These are phyloP conservation scores for Urocyon cinereoargenteus DNA, from an alignment of 2,797 vertebrate species.

Conservation along the genomic window DNA sequence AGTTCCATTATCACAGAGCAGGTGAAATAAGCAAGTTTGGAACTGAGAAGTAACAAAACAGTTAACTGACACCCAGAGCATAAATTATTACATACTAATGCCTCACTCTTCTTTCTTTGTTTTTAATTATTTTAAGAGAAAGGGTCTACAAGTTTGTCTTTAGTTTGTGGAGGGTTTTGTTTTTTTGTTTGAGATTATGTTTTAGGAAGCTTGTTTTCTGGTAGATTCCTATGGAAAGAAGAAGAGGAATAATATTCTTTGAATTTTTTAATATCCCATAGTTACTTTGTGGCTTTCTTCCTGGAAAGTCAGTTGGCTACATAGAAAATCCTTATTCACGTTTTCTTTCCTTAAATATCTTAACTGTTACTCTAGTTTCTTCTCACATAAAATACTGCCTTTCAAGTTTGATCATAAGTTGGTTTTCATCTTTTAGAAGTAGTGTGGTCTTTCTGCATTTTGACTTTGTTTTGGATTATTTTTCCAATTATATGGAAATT, in stretches of 20 bases:
- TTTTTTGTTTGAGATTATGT: not conserved
- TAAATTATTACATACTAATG: not conserved
- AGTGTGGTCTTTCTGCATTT: not conserved
- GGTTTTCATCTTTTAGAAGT: not conserved
- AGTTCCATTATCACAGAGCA: not conserved
- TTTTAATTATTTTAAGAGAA: not conserved
- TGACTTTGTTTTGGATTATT: not conserved
- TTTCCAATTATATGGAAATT: conserved; percentile 30
- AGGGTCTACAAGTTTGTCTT: not conserved
- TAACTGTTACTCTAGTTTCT: not conserved
- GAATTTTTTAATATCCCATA: not conserved
- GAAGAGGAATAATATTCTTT: not conserved
- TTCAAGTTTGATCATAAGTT: conserved; percentile 16
- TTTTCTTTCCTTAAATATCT: conserved; percentile 8
- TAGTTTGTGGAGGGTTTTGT: not conserved
- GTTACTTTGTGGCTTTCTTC: not conserved
- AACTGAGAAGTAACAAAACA: not conserved
- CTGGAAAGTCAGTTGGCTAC: not conserved
- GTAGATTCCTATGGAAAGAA: conserved; percentile 30
- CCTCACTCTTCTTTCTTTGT: not conserved
- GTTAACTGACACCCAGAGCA: not conserved
- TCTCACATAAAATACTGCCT: not conserved
- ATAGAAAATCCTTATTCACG: not conserved
- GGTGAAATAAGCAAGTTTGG: not conserved
- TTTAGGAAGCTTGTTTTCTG: conserved; percentile 26